Base-by-base conservation (phyloP, 2,797 vertebrate genomes). In the Buceros bicornis region DNA sequence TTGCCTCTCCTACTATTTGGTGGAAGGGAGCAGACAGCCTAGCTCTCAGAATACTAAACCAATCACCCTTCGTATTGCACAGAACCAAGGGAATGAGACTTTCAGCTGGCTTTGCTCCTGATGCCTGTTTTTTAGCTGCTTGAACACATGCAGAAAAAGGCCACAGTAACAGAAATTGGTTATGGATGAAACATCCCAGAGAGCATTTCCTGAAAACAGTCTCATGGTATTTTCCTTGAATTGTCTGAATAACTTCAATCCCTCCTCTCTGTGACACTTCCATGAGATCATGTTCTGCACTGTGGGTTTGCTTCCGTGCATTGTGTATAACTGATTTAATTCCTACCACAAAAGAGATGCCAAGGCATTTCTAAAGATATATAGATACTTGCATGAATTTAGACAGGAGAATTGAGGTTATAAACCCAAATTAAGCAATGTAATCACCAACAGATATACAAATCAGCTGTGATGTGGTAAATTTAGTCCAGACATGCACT, bases 281-380 rank as follows among this genome's bases (percentile, higher is more conserved):
- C 60, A 48, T n/a, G 31, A 67, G 60, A 67, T 86, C 72, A 2
- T 72, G n/a, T 84, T 90, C 73, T 95, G 67, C 90, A 45, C 60
- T 82, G 71, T 85, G 78, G 45, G 60, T 96, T 90, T 90, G 43
- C 62, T 79, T 18, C 42, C 0, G 1, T 76, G 60, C 43, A 37
- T 79, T 86, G 60, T 33, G 35, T 60, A 47, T 66, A 79, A 70
- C 47, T 90, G 73, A 73, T 90, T 92, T 85, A 70, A 92, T 67
- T 94, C 80, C 54, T 83, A 56, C 29, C 47, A 67, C 56, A 73
- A 62, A 74, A 84, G 35, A 71, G n/a, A 8, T 94, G 54, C 57
- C 50, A 81, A 82, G 22, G 66, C 5, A 43, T 66, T 89, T 94
- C 35, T 24, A 66, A 73, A 79, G 62, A 65, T 40, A 35, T 42